Evolutionary conservation across 2,113 vertebrate genomes (phyloP).

Genomic region (Malurus melanocephalus): DNA sequence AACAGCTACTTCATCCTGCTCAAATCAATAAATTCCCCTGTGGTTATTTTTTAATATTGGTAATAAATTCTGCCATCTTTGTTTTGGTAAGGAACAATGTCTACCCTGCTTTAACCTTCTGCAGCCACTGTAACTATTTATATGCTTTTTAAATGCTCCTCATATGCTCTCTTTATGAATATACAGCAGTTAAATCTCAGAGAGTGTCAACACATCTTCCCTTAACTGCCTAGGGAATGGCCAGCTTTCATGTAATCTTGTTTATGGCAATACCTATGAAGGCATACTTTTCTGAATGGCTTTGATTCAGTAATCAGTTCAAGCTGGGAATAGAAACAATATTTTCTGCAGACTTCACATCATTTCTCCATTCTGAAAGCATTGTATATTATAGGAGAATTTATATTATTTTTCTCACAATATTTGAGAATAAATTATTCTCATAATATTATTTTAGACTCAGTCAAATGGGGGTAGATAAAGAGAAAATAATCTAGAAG

Average conservation of each 20-base stretch:
- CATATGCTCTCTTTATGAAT: neutral
- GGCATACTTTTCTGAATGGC: neutral
- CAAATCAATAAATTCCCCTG: neutral
- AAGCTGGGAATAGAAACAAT: neutral
- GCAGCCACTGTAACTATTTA: neutral
- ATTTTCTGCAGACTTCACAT: neutral
- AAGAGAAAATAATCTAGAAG: neutral
- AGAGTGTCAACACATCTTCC: neutral
- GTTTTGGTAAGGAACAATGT: neutral
- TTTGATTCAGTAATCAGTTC: neutral
- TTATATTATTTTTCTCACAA: neutral
- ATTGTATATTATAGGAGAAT: neutral
- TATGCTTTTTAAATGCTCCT: neutral
- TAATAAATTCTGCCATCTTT: neutral
- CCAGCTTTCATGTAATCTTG: neutral
- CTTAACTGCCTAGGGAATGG: neutral
- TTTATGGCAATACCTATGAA: neutral
- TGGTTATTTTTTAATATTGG: neutral
- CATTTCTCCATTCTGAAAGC: neutral
- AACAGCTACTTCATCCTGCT: neutral
- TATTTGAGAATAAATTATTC: too few species aligned
- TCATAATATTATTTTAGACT: neutral
- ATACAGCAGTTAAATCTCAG: neutral
- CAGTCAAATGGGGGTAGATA: neutral
- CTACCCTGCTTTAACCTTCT: neutral